A percentile compares a stretch with the other conserved stretches of the same genome.
phyloP scores from a whole-genome alignment of 64 coral and sea anemone genomes.

The Anthopleura sola region DNA sequence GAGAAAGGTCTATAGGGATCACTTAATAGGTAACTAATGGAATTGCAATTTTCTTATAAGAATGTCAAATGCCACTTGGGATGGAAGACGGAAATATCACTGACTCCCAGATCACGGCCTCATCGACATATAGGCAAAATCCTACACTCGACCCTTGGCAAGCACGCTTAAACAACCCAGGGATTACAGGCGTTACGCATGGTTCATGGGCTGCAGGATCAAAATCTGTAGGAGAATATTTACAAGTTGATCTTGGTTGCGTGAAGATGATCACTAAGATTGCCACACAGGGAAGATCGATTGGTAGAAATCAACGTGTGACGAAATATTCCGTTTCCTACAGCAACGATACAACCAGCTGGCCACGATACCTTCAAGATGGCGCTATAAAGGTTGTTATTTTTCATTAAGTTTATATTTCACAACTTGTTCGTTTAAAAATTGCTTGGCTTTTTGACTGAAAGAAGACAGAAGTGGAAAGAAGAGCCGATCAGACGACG shows the following conservation, averaged over 20 bases:
- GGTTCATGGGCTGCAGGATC: not conserved
- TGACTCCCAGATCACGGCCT: not conserved
- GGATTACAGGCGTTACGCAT: not conserved
- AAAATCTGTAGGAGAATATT: not conserved
- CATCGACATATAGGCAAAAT: not conserved
- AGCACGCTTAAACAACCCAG: not conserved
- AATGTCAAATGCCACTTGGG: not conserved
- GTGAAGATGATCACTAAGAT: not conserved
- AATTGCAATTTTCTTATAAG: not conserved
- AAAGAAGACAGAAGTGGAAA: too few species aligned
- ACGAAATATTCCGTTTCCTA: not conserved
- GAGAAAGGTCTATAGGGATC: too few species aligned
- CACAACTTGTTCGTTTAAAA: too few species aligned
- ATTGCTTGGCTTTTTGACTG: too few species aligned
- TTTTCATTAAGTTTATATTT: not conserved
- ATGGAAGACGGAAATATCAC: not conserved
- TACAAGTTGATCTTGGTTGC: not conserved
- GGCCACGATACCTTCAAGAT: not conserved
- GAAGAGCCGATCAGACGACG: too few species aligned
- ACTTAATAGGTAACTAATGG: too few species aligned
- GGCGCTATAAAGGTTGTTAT: not conserved
- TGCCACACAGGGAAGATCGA: slow-evolving; percentile 1
- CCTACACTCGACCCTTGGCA: not conserved
- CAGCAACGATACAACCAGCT: not conserved
- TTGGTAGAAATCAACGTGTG: not conserved